Conservation (phyloP, 2,797 vertebrate genomes). For the Morelia viridis region DNA sequence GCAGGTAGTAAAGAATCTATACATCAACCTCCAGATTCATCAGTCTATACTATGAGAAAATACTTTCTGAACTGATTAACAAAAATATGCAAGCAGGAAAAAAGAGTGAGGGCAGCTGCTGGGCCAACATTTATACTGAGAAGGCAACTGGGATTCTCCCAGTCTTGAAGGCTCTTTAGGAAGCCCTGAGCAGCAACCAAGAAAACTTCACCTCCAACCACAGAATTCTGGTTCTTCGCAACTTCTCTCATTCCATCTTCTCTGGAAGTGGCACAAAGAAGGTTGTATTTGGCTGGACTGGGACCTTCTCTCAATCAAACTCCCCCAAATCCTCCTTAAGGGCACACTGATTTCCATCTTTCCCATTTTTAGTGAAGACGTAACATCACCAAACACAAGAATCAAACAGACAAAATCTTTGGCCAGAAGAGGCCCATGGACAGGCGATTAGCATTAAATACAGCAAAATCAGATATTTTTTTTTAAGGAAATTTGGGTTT, state of each 20-base stretch:
- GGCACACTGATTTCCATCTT: background rate
- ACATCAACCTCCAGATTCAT: background rate
- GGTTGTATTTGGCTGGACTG: no score
- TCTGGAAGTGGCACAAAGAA: background rate
- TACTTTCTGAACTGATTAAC: background rate
- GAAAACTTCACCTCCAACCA: background rate
- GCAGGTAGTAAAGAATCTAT: background rate
- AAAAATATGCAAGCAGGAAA: background rate
- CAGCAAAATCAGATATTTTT: constrained; percentile 52
- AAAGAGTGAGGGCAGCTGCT: background rate
- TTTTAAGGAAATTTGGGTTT: constrained; percentile 49
- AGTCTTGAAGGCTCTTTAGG: background rate
- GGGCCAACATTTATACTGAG: background rate
- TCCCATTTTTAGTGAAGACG: background rate
- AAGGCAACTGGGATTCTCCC: background rate
- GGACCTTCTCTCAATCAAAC: background rate
- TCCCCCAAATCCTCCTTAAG: background rate
- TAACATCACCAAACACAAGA: background rate
- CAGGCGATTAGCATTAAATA: constrained; percentile 29
- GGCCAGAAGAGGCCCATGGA: background rate
- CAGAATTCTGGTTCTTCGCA: background rate
- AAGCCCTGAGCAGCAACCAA: background rate
- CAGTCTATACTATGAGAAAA: background rate
- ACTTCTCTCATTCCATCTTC: background rate
- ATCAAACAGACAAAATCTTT: background rate